Evolutionary conservation across 2,888 invertebrate species (phyloP).

Genomic region (Papilio elwesi): DNA sequence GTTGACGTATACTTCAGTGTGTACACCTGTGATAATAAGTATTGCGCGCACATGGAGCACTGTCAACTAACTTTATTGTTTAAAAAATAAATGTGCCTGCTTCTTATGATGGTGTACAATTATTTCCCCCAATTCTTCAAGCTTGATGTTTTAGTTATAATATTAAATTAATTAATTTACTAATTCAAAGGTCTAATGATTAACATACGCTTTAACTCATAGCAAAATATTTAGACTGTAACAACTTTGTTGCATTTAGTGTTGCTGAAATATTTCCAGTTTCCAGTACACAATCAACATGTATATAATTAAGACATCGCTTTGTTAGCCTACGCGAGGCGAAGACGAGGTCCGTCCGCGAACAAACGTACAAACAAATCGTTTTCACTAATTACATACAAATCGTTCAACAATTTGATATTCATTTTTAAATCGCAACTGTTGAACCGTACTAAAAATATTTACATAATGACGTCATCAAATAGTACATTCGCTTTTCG

Average conservation of each 20-base stretch:
- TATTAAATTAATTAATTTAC: no score
- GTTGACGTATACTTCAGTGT: neutral
- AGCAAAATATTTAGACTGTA: neutral
- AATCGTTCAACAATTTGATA: neutral
- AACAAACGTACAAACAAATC: neutral
- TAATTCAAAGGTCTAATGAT: no score
- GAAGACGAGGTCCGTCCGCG: neutral
- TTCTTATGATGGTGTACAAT: neutral
- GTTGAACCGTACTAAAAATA: neutral
- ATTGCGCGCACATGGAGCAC: neutral
- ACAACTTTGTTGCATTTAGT: neutral
- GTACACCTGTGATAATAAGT: constrained; percentile 16
- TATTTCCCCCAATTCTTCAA: neutral
- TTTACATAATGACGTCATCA: neutral
- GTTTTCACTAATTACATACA: constrained; percentile 10
- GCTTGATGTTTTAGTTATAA: no score
- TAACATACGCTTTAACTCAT: no score
- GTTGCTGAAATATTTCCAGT: neutral
- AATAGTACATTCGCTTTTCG: neutral
- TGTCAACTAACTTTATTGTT: constrained; percentile 2
- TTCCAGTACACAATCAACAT: neutral
- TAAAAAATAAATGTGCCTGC: constrained; percentile 1
- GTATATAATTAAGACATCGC: neutral
- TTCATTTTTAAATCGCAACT: neutral
- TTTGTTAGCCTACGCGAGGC: neutral